Base-by-base conservation (phyloP, 2,797 vertebrate species). In the Paedocypris micromegethes region DNA sequence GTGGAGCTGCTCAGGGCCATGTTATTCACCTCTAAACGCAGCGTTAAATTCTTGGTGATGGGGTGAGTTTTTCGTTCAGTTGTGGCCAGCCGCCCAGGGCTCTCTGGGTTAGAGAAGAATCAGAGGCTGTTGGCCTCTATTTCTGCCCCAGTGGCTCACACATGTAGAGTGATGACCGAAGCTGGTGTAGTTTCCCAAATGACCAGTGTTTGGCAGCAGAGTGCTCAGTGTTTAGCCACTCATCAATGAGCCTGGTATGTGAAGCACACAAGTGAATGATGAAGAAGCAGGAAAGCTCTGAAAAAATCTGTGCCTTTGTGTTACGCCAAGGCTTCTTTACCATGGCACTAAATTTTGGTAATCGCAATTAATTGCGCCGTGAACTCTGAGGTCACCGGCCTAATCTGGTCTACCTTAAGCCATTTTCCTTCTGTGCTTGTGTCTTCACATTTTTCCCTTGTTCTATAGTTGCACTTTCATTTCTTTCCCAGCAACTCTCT, bases 221-320 rank as follows among this genome's bases (percentile, higher is more conserved):
- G 70, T 71, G 73, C 66, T 59, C 56, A 58, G 6, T 81, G 85
- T 77, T 77, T 83, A 78, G 81, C 83, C 86, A 84, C 82, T 79
- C 71, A 76, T 87, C 78, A 82, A 75, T 85, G 77, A 84, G 73
- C 73, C 80, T 79, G 80, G 80, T 78, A 77, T 75, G 79, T 23
- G 23, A 23, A 23, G 81, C 74, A 75, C 79, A 77, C 80, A 76
- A 76, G 66, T 59, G 58, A 58, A 73, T 75, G 78, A 79, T 23
- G 76, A 65, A 81, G 69, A 80, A 75, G 79, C 83, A 83, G 79
- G 81, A 82, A 78, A 84, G 84, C 86, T 83, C 76, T 79, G 75
- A 75, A 83, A 87, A 86, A 86, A 80, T 84, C 85, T 77, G 82
- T 87, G 79, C 76, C 74, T 73, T 77, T 81, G 78, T 78, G 80